Evolutionary conservation across 2,797 vertebrate species (phyloP).

Genomic region (Lateolabrax maculatus): DNA sequence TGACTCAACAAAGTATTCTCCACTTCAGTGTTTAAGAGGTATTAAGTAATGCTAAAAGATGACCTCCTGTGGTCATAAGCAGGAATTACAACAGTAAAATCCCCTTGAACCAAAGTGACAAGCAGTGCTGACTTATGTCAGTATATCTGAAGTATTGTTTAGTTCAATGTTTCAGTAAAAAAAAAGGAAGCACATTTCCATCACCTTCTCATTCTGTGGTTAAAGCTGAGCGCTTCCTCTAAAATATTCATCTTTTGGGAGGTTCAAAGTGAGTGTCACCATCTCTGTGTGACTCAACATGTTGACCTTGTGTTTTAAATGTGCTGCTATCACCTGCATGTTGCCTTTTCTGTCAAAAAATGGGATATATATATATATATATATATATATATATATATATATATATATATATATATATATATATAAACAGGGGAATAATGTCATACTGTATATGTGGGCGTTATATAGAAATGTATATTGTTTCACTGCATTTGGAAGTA

Average conservation of each 20-base stretch:
- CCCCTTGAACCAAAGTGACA: background rate
- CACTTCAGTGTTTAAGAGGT: conserved; percentile 2
- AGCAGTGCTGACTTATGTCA: background rate
- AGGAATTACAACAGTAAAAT: conserved; percentile 4
- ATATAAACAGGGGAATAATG: conserved; percentile 49
- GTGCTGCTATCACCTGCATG: conserved; percentile 84
- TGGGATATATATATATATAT: background rate
- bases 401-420: too few relatives aligned
- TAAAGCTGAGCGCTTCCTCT: conserved; percentile 60
- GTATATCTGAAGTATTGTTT: background rate
- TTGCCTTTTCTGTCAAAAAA: conserved; percentile 77
- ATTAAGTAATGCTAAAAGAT: background rate
- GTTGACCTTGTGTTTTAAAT: conserved; percentile 62
- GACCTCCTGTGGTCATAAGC: conserved; percentile 15
- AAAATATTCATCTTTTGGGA: conserved; percentile 12
- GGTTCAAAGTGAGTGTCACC: background rate
- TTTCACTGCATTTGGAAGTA: conserved; percentile 42
- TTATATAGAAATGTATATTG: conserved; percentile 58
- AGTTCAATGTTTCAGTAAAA: background rate
- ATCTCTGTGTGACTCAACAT: conserved; percentile 28
- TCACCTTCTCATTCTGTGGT: conserved; percentile 24
- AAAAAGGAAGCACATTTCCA: conserved; percentile 20
- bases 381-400: conserved; percentile 18
- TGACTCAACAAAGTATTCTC: background rate
- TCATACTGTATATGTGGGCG: conserved; percentile 52